Evolutionary conservation across 2,888 invertebrate species (phyloP).

Genomic region (Sericinus montela): DNA sequence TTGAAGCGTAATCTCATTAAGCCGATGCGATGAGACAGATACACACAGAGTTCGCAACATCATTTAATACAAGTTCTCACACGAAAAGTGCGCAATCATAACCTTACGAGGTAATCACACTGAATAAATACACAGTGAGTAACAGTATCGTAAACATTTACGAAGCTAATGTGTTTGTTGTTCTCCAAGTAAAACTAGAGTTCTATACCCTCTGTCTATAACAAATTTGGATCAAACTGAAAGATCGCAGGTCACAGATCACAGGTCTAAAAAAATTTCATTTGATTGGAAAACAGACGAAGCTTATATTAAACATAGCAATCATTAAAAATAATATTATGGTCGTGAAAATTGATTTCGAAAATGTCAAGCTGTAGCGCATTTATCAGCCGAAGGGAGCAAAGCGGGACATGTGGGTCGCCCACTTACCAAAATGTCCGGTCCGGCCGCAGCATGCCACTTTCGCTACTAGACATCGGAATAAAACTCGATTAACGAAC

Average conservation of each 20-base stretch:
- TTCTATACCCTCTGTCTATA: background rate
- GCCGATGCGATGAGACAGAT: conserved; percentile 43
- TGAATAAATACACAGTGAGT: conserved; percentile 10
- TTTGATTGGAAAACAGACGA: background rate
- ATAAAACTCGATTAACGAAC: conserved; percentile 18
- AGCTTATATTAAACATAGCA: background rate
- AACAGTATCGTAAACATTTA: background rate
- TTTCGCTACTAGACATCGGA: conserved; percentile 48
- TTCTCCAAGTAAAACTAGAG: background rate
- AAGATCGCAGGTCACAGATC: too few relatives aligned
- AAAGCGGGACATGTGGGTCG: conserved; percentile 63
- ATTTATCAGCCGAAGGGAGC: conserved; percentile 37
- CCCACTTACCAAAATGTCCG: conserved; percentile 42
- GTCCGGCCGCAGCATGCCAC: conserved; percentile 34
- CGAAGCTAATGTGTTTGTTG: background rate
- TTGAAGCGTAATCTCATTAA: conserved; percentile 55
- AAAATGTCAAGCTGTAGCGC: conserved; percentile 5
- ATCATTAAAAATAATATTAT: conserved; percentile 7
- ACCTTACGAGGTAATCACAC: conserved; percentile 37
- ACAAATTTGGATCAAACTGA: too few relatives aligned
- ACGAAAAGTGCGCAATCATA: conserved; percentile 52
- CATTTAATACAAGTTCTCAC: conserved; percentile 54
- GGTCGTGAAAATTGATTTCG: conserved; percentile 5
- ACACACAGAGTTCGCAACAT: conserved; percentile 36
- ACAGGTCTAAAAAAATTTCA: too few relatives aligned